These are phyloP conservation scores for Manacus vitellinus DNA, from an alignment of 2,113 vertebrate genomes.

Conservation along the genomic window DNA sequence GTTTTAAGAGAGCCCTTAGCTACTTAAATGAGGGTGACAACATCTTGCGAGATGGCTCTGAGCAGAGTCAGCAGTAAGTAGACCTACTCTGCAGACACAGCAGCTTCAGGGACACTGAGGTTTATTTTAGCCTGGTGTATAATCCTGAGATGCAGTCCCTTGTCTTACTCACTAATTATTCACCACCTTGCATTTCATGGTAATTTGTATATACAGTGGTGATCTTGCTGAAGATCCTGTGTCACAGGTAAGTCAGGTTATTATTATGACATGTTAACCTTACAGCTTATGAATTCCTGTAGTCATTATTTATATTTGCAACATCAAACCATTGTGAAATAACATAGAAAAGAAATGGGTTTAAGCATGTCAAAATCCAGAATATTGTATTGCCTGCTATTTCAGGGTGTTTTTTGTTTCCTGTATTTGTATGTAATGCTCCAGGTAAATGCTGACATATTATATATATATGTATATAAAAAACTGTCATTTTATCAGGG, in stretches of 20 bases:
- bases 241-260: background rate
- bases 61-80: background rate
- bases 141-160: background rate
- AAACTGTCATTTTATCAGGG: background rate
- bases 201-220: background rate
- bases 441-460: background rate
- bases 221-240: background rate
- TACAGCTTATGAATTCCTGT: background rate
- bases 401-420: background rate
- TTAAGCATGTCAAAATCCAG: background rate
- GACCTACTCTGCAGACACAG: background rate
- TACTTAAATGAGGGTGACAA: background rate
- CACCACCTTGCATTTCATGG: background rate
- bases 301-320: background rate
- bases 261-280: background rate
- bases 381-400: background rate
- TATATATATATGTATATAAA: background rate
- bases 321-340: background rate
- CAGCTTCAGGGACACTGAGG: background rate
- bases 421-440: background rate
- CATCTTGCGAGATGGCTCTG: background rate
- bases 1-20: background rate
- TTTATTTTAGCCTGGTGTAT: background rate
- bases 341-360: background rate
- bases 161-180: background rate